Evolutionary conservation across 2,113 vertebrate species (phyloP).

Genomic region (Saguinus midas): DNA sequence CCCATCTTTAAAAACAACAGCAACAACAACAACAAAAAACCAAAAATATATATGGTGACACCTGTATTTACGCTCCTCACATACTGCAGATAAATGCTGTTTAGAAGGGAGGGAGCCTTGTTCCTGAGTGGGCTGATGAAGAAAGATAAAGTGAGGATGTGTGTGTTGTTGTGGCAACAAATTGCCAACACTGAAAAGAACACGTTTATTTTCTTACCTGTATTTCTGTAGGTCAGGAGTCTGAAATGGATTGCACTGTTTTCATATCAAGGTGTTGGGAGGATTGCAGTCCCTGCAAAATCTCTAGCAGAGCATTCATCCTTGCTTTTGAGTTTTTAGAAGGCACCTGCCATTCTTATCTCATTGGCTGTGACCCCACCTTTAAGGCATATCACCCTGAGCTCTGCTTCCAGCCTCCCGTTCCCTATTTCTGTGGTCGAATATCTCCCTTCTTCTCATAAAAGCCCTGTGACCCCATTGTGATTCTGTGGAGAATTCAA

Average conservation of each 20-base stretch:
- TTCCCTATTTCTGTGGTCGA: accelerated
- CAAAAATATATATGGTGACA: no score
- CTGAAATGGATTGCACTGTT: no score
- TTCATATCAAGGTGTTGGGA: accelerated
- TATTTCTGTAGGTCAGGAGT: not conserved
- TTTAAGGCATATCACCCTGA: accelerated
- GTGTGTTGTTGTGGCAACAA: not conserved
- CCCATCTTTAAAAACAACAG: no score
- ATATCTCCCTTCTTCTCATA: not conserved
- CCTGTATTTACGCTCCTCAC: accelerated
- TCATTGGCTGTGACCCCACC: accelerated
- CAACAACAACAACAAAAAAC: no score
- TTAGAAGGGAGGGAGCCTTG: not conserved
- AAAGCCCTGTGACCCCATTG: not conserved
- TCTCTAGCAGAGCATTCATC: no score
- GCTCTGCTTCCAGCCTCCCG: not conserved
- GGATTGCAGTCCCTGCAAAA: not conserved
- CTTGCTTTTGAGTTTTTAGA: accelerated
- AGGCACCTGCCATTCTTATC: not conserved
- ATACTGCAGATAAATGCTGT: no score
- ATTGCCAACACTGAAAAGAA: not conserved
- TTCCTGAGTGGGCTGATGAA: no score
- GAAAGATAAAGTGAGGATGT: not conserved
- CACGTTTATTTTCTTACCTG: not conserved
- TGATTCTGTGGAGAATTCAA: not conserved